These are phyloP conservation scores for Panurus biarmicus DNA, from an alignment of 2,113 vertebrate genomes.

Conservation along the genomic window DNA sequence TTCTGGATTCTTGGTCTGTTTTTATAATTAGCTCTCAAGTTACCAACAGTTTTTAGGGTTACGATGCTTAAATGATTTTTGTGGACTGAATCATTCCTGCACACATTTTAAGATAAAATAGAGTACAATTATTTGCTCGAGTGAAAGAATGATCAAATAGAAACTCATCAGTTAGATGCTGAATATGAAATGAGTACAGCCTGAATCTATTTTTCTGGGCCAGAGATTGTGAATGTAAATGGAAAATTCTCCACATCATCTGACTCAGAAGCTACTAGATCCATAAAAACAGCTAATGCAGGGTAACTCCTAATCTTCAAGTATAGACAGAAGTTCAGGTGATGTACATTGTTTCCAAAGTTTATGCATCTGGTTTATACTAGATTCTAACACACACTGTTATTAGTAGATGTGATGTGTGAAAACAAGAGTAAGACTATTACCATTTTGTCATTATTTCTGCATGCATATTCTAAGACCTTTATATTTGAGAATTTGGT, in stretches of 20 bases:
- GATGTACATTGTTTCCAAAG: background rate
- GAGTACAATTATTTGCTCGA: background rate
- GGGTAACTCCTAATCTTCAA: background rate
- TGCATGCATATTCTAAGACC: background rate
- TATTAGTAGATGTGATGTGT: background rate
- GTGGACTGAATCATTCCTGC: background rate
- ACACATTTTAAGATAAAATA: background rate
- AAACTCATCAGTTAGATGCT: background rate
- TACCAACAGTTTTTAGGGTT: background rate
- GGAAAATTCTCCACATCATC: background rate
- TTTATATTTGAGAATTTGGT: background rate
- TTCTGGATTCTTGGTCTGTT: background rate
- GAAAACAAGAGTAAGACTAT: background rate
- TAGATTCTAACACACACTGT: background rate
- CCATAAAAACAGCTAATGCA: background rate
- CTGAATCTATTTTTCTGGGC: background rate
- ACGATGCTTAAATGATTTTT: background rate
- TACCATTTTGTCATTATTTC: background rate
- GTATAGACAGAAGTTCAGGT: background rate
- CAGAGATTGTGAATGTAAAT: background rate
- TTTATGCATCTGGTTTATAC: background rate
- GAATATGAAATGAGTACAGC: background rate
- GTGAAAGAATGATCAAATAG: background rate
- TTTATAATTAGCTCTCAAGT: background rate
- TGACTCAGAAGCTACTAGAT: background rate